Evolutionary conservation across 1,140 invertebrate genomes (phyloP).

Genomic region (Hirudo medicinalis): DNA sequence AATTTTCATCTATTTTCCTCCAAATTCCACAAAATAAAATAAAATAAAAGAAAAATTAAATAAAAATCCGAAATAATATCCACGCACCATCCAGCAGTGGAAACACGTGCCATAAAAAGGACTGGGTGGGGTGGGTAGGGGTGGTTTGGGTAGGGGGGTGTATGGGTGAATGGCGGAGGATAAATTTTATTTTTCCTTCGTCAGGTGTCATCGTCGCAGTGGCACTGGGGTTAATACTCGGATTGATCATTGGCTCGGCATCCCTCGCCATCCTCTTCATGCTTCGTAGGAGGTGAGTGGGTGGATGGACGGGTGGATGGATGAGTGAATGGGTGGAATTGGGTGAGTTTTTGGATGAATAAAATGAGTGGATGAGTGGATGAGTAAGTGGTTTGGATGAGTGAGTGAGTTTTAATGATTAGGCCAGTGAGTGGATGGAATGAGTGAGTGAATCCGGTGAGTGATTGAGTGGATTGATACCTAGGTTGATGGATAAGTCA

Average conservation of each 20-base stretch:
- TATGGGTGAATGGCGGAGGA: too few relatives aligned
- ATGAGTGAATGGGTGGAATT: slow-evolving; percentile 16
- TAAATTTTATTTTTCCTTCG: neutral
- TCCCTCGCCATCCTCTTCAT: slow-evolving; percentile 11
- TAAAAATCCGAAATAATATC: too few relatives aligned
- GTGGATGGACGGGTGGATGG: slow-evolving; percentile 13
- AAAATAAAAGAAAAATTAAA: too few relatives aligned
- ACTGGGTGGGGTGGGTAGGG: too few relatives aligned
- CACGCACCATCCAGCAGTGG: too few relatives aligned
- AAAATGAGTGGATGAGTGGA: slow-evolving; percentile 8
- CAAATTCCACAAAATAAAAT: too few relatives aligned
- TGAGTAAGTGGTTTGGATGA: slow-evolving; percentile 6
- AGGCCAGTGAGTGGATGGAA: neutral
- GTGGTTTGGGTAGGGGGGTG: too few relatives aligned
- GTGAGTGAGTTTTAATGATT: neutral
- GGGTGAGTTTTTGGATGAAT: neutral
- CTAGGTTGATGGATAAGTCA: neutral
- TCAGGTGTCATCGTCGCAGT: slow-evolving; percentile 21
- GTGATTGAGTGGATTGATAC: slow-evolving; percentile 4
- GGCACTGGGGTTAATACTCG: slow-evolving; percentile 18
- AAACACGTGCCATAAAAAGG: too few relatives aligned
- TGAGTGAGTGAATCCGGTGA: slow-evolving; percentile 22
- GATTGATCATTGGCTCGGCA: slow-evolving; percentile 19
- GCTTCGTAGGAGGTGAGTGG: slow-evolving; percentile 14
- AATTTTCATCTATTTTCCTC: too few relatives aligned